Evolutionary conservation across 2,113 vertebrate species (phyloP).

Genomic region (Orientallactaga bullata): DNA sequence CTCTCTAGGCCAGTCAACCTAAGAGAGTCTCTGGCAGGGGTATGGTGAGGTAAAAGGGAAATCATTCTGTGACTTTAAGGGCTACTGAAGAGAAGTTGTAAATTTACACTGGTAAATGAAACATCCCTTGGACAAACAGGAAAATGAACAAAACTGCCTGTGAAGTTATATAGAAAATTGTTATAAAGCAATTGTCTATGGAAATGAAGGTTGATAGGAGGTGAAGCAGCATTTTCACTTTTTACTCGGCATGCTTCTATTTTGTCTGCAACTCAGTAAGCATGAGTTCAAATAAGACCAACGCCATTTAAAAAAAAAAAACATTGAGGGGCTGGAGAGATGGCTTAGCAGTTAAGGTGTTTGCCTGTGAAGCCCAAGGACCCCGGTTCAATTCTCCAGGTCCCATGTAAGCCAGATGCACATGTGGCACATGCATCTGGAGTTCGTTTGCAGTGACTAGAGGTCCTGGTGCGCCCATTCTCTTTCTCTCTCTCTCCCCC

Average conservation of each 20-base stretch:
- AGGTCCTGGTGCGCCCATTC: no score
- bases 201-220: neutral
- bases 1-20: slow-evolving; percentile 55
- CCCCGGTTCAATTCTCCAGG: no score
- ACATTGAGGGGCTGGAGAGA: no score
- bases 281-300: slow-evolving; percentile 20
- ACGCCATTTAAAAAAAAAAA: neutral
- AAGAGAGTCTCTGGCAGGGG: slow-evolving; percentile 17
- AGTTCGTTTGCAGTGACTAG: no score
- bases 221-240: neutral
- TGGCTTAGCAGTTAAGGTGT: no score
- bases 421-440: no score
- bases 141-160: slow-evolving; percentile 11
- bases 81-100: neutral
- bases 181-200: neutral
- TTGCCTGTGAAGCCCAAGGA: no score
- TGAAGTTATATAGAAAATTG: neutral
- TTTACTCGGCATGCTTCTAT: slow-evolving; percentile 32
- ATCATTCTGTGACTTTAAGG: neutral
- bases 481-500: no score
- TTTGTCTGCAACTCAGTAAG: slow-evolving; percentile 1
- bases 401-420: no score
- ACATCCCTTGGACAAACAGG: neutral
- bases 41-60: slow-evolving; percentile 2
- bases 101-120: neutral